Base-by-base conservation (phyloP, 2,888 invertebrate species). In the Drosophila prolongata region DNA sequence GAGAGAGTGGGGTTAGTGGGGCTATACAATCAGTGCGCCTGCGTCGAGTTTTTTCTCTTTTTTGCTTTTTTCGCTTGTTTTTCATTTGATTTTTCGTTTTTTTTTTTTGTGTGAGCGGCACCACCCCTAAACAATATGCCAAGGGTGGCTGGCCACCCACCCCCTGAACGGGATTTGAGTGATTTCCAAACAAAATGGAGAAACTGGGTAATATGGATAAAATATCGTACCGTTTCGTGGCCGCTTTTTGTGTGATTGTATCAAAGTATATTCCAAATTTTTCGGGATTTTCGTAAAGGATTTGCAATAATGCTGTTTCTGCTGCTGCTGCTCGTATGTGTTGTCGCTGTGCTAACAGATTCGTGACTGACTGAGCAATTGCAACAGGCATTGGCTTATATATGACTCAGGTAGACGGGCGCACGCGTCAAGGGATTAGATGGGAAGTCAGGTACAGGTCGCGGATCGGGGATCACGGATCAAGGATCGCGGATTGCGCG, bases 381-480 rank as follows among this genome's bases (percentile, higher is more conserved):
- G 69, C 64, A 62, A 64, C 57, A 42, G 65, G 44, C 43, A 53
- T 66, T 55, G 57, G 70, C 57, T 87, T 82, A 79, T 87, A 87
- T 82, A 24, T 42, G 49, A 49, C 50, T 52, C 73, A 57, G 72
- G 66, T 79, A 71, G 71, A 43, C 37, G 64, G 70, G 76, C 79
- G 72, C 86, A 81, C 85, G 88, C 82, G 82, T 79, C 67, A 85
- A 85, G 81, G 81, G 81, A 87, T 87, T 87, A 81, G 71, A 67
- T 62, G 77, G 58, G 49, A 80, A 86, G 83, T 83, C 83, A 83
- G 83, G 83, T 83, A 83, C 76, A 71, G 69, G 77, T 80, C 86
- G 77, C 65, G 74, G 56, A 38, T 53, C 43, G 60, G 34, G 47
- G 30, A 14, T 47, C 47, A 14, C 9, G 46, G 46, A 47, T 46